A percentile compares a stretch with the other conserved stretches of the same genome.
These are phyloP conservation scores for Eupithecia dodoneata DNA, from an alignment of 2,888 invertebrate genomes.

Conservation along the genomic window DNA sequence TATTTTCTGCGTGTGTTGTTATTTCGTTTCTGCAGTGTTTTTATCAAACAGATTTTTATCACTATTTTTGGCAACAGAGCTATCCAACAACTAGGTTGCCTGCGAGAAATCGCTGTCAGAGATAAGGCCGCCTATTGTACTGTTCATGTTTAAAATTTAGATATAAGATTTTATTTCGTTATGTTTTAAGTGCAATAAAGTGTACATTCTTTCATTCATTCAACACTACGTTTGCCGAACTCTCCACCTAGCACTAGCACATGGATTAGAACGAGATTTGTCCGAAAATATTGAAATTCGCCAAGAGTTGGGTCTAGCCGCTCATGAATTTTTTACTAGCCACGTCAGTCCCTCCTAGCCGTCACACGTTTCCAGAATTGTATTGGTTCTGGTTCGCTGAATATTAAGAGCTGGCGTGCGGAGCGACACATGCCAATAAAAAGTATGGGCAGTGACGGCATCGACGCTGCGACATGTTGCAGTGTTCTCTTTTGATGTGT, in stretches of 20 bases:
- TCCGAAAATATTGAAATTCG: neutral
- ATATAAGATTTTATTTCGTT: too few relatives aligned
- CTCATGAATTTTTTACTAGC: neutral
- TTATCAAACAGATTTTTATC: neutral
- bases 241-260: neutral
- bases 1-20: neutral
- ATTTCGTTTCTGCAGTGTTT: neutral
- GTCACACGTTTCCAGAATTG: slow-evolving; percentile 1
- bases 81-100: too few relatives aligned
- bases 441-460: neutral
- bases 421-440: neutral
- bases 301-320: neutral
- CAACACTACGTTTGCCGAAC: neutral
- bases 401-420: neutral
- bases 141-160: too few relatives aligned
- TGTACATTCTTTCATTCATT: too few relatives aligned
- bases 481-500: neutral
- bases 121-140: too few relatives aligned
- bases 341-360: neutral
- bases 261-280: neutral
- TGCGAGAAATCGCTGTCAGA: too few relatives aligned
- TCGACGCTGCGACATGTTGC: neutral
- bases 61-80: too few relatives aligned
- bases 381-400: slow-evolving; percentile 3
- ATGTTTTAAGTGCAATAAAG: too few relatives aligned